Base-by-base conservation (phyloP, 2,888 invertebrate species). In the Liopterus haemorrhoidalis region DNA sequence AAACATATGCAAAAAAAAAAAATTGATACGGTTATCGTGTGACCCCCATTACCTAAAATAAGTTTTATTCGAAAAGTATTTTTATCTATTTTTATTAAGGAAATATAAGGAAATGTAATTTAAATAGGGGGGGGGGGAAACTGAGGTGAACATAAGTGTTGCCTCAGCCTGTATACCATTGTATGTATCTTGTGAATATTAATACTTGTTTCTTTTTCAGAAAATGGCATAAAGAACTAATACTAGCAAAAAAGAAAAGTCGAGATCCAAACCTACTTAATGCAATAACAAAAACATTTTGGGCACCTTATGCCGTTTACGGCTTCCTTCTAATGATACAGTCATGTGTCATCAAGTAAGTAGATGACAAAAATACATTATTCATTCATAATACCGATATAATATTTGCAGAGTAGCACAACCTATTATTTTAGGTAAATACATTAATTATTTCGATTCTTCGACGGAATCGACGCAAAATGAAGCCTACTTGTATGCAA, bases 401-500 rank as follows among this genome's bases (percentile, higher is more conserved):
- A 15, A 16, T 37, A 18, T 47, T 58, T 58, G 21, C 68, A 82
- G 82, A 71, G 74, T 81, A 41, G 54, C 76, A 28, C 74, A 79
- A 57, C 82, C 82, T 1, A 74, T 71, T 48, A 68, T 75, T 5
- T 59, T 82, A 61, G 78, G 78, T 5, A 68, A 75, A 58, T 73
- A 81, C 49, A 81, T 83, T 53, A 72, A 68, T 57, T 79, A 79
- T 59, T 81, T 81, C 61, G 73, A 77, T 52, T 71, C 70, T 9
- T 67, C 71, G 18, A 71, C 70, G 49, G 52, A 64, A 5, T 72
- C 75, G 48, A 65, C 65, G 0, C 65, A 70, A 27, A 65, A 67
- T 43, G 67, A 78, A 48, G 85, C 86, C 1, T 85, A 83, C 64
- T 63, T 79, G 40, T 78, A 81, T 58, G 83, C 82, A 32, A 72